Conservation (phyloP, 2,113 vertebrate genomes). For the Sorex fumeus region DNA sequence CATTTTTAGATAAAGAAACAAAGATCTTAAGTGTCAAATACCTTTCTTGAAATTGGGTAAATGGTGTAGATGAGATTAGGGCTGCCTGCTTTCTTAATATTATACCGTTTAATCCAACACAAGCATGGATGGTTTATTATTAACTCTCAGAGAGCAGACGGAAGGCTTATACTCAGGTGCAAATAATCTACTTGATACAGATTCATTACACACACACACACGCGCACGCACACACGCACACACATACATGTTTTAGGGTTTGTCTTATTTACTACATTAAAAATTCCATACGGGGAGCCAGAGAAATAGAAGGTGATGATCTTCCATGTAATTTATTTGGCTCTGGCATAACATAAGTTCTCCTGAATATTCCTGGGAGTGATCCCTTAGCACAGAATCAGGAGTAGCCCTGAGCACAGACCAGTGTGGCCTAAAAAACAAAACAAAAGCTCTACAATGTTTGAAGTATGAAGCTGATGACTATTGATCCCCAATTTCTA, state of each 20-base stretch:
- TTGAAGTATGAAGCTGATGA: conserved; percentile 26
- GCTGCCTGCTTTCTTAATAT: neutral
- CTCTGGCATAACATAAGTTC: too few species aligned
- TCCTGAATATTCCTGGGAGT: too few species aligned
- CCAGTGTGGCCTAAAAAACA: too few species aligned
- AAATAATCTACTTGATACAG: neutral
- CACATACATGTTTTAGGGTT: conserved; percentile 10
- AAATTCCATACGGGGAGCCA: neutral
- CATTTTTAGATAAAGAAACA: conserved; percentile 40
- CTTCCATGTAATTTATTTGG: too few species aligned
- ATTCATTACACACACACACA: neutral
- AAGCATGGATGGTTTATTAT: neutral
- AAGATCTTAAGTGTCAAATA: neutral
- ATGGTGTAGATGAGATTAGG: neutral
- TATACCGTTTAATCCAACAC: neutral
- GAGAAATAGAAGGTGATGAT: too few species aligned
- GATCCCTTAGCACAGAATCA: too few species aligned
- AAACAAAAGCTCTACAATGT: neutral
- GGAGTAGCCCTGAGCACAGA: too few species aligned
- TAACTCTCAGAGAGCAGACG: conserved; percentile 27
- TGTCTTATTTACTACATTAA: conserved; percentile 29
- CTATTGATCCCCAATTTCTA: neutral
- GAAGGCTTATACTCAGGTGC: neutral
- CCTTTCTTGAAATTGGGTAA: conserved; percentile 6
- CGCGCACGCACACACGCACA: neutral